Evolutionary conservation across 2,113 vertebrate species (phyloP).

Genomic region (Psilopogon haemacephalus): DNA sequence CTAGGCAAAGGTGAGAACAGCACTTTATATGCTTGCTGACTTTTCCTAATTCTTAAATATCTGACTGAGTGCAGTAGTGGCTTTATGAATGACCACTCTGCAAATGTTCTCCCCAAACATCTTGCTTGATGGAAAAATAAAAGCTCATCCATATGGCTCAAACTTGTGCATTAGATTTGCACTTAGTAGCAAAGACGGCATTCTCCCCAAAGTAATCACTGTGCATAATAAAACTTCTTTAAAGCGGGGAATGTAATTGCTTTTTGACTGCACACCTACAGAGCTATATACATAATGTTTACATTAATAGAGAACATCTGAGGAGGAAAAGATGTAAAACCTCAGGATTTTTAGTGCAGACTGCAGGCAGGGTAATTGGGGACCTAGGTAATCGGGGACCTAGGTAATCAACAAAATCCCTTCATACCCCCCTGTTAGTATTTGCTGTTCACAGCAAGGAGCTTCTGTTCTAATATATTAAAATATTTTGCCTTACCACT

Average conservation of each 20-base stretch:
- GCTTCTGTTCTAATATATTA: background rate
- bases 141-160: background rate
- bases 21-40: background rate
- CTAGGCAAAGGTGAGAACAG: background rate
- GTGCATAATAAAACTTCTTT: background rate
- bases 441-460: background rate
- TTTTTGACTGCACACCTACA: background rate
- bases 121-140: slow-evolving; percentile 18
- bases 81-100: background rate
- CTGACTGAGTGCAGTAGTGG: background rate
- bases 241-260: background rate
- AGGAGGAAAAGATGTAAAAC: background rate
- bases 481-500: background rate
- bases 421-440: background rate
- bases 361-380: background rate
- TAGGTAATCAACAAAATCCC: background rate
- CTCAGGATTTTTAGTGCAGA: background rate
- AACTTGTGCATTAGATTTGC: background rate
- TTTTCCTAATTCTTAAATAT: background rate
- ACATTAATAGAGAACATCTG: background rate
- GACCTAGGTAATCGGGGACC: background rate
- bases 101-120: background rate
- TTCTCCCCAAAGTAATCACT: background rate
- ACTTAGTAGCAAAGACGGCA: background rate
- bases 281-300: background rate